These are phyloP conservation scores for Etheostoma spectabile DNA, from an alignment of 2,113 vertebrate species.

Conservation along the genomic window DNA sequence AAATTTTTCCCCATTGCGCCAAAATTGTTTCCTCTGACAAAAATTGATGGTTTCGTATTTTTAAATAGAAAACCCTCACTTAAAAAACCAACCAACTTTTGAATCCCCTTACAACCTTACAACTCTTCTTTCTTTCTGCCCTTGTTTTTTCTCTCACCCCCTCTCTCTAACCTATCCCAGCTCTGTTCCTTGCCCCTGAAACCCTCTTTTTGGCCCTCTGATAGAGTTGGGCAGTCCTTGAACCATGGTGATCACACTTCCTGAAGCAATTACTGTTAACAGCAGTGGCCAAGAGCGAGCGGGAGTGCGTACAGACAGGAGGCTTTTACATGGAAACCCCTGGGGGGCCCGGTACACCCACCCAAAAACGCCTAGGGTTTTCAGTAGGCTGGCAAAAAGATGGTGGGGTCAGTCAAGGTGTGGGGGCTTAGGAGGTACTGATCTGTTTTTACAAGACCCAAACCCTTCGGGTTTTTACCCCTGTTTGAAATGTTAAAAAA, in stretches of 20 bases:
- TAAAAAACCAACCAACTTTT: no score
- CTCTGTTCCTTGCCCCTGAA: conserved; percentile 22
- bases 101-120: conserved; percentile 37
- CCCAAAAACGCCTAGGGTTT: conserved; percentile 36
- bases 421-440: conserved; percentile 54
- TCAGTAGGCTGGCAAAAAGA: conserved; percentile 61
- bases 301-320: conserved; percentile 37
- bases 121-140: conserved; percentile 28
- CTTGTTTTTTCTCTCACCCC: conserved; percentile 46
- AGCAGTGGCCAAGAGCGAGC: conserved; percentile 61
- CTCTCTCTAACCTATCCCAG: conserved; percentile 31
- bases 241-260: conserved; percentile 84
- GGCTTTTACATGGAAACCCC: conserved; percentile 74
- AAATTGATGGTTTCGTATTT: conserved; percentile 71
- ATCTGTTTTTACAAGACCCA: conserved; percentile 83
- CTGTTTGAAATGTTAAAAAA: conserved; percentile 86
- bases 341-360: conserved; percentile 73
- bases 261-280: conserved; percentile 84
- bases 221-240: conserved; percentile 83
- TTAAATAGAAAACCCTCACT: no score
- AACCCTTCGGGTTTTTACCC: conserved; percentile 83
- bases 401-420: conserved; percentile 36
- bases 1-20: conserved; percentile 57
- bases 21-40: conserved; percentile 66
- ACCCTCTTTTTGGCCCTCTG: conserved; percentile 53